These are phyloP conservation scores for Coremacera marginata DNA, from an alignment of 2,888 invertebrate genomes.

Conservation along the genomic window DNA sequence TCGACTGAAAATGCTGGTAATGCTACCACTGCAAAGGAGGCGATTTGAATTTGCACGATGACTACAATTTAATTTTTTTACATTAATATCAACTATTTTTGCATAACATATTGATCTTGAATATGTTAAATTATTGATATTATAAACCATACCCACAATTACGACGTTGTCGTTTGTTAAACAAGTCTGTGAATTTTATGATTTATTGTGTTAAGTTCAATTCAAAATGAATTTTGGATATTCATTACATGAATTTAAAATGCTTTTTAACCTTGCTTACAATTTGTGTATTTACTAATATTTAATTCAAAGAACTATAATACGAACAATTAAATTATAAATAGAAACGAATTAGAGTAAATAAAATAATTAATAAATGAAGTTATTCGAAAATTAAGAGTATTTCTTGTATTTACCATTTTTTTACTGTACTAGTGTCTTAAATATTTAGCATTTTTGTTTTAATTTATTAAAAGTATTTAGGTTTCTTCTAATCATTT, in stretches of 20 bases:
- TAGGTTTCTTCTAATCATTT: no score
- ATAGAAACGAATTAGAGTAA: neutral
- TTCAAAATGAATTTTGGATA: neutral
- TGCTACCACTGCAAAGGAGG: neutral
- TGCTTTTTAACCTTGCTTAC: slow-evolving; percentile 21
- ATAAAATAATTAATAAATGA: neutral
- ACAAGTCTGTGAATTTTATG: neutral
- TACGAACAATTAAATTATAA: neutral
- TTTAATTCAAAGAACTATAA: neutral
- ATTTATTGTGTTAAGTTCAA: neutral
- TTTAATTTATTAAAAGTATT: no score
- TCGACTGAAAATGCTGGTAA: neutral
- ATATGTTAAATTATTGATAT: neutral
- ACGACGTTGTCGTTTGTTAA: neutral
- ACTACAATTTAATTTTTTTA: neutral
- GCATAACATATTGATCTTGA: neutral
- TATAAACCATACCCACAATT: neutral
- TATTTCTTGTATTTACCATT: neutral
- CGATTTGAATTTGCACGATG: neutral
- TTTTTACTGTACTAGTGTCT: no score
- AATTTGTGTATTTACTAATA: neutral
- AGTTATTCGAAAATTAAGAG: neutral
- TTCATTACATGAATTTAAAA: neutral
- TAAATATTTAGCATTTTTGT: no score
- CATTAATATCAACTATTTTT: neutral